A percentile compares a stretch with the other conserved stretches of the same genome.
Conservation (phyloP, 2,113 vertebrate species). For the Crotalus horridus region DNA sequence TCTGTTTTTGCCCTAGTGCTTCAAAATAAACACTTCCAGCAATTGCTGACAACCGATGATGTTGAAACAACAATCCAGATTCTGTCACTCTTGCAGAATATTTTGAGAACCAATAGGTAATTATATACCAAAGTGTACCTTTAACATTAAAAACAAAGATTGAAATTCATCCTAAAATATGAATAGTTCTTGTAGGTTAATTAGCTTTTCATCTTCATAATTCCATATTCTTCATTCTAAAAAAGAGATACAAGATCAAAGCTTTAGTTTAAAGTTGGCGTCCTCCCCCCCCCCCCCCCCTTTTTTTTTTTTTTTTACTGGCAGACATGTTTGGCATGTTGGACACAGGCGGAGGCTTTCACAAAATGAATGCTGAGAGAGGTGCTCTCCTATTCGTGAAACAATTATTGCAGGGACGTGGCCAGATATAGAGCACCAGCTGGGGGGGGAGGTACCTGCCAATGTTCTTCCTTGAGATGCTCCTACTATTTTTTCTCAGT, state of each 20-base stretch:
- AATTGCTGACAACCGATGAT: conserved; percentile 82
- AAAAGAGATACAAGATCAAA: too few relatives aligned
- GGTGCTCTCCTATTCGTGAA: not conserved
- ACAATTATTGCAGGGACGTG: not conserved
- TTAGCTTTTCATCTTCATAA: not conserved
- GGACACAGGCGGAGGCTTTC: not conserved
- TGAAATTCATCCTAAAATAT: conserved; percentile 5
- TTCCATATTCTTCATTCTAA: not conserved
- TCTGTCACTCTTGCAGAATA: conserved; percentile 78
- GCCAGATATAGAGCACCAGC: not conserved
- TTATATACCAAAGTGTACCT: conserved; percentile 32
- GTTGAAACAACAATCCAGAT: conserved; percentile 71
- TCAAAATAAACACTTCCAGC: conserved; percentile 81
- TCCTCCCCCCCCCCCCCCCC: not conserved
- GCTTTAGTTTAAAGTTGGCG: not conserved
- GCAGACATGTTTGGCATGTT: not conserved
- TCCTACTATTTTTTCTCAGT: not conserved
- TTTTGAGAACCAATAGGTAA: conserved; percentile 81
- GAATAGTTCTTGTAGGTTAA: not conserved
- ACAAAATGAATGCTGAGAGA: not conserved
- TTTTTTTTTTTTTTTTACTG: not conserved
- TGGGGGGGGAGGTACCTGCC: not conserved
- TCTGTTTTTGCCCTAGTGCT: conserved; percentile 72
- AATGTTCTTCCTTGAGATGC: not conserved
- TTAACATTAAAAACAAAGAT: conserved; percentile 19